Conservation (phyloP, 2,113 vertebrate species). For the Lepisosteus osseus region DNA sequence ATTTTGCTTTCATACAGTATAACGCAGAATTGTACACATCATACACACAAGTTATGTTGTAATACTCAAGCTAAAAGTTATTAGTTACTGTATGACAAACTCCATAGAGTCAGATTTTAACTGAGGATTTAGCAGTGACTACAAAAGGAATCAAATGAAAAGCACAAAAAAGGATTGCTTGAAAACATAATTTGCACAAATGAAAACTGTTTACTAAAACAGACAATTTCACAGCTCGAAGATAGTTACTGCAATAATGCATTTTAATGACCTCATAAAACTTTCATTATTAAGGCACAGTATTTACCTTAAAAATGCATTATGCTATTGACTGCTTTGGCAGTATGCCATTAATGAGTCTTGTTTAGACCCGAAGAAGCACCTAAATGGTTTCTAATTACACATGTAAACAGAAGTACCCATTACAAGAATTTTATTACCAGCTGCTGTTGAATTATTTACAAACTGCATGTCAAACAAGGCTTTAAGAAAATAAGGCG, state of each 20-base stretch:
- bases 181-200: neutral
- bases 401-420: slow-evolving; percentile 55
- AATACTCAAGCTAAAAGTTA: too few species aligned
- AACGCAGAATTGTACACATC: too few species aligned
- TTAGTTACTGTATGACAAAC: too few species aligned
- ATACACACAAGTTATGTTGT: too few species aligned
- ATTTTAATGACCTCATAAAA: slow-evolving; percentile 45
- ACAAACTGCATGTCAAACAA: slow-evolving; percentile 43
- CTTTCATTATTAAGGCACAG: slow-evolving; percentile 28
- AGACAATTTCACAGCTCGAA: slow-evolving; percentile 32
- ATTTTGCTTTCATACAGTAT: too few species aligned
- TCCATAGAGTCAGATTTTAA: too few species aligned
- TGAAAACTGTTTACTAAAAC: slow-evolving; percentile 6
- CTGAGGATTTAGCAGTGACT: too few species aligned
- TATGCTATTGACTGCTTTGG: slow-evolving; percentile 45
- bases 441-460: slow-evolving; percentile 58
- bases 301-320: slow-evolving; percentile 48
- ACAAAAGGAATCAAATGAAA: too few species aligned
- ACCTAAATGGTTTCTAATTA: slow-evolving; percentile 58
- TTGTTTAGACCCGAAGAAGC: slow-evolving; percentile 34
- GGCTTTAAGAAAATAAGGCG: slow-evolving; percentile 38
- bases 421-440: slow-evolving; percentile 55
- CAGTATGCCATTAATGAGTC: slow-evolving; percentile 30
- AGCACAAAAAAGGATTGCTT: too few species aligned
- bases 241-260: slow-evolving; percentile 13